These are phyloP conservation scores for Phalacrocorax carbo DNA, from an alignment of 2,113 vertebrate genomes.

Conservation along the genomic window DNA sequence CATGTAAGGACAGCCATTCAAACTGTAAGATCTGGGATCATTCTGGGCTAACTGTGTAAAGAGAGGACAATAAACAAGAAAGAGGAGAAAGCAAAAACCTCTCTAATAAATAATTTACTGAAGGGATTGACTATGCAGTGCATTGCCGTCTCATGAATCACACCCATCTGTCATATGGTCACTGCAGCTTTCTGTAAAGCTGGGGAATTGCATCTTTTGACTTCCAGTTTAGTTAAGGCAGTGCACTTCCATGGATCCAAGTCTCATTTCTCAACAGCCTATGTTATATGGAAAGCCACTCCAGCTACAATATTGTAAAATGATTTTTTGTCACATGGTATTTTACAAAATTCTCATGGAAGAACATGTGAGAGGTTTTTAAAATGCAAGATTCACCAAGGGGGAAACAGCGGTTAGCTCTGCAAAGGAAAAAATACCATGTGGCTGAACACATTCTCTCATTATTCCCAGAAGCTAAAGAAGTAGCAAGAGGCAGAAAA, in stretches of 20 bases:
- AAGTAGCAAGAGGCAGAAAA: conserved; percentile 63
- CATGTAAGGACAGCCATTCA: background rate
- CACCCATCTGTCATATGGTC: background rate
- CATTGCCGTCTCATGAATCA: background rate
- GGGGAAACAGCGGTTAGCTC: background rate
- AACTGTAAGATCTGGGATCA: background rate
- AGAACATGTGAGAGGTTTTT: background rate
- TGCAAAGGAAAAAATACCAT: conserved; percentile 27
- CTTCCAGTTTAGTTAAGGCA: background rate
- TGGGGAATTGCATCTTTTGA: background rate
- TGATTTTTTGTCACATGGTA: background rate
- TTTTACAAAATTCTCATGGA: background rate
- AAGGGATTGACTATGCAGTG: background rate
- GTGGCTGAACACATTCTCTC: conserved; percentile 44
- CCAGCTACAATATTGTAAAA: background rate
- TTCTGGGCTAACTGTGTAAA: background rate
- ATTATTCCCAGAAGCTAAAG: conserved; percentile 65
- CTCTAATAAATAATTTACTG: background rate
- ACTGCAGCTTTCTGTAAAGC: background rate
- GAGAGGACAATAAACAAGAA: background rate
- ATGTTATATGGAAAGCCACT: background rate
- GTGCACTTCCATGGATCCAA: background rate
- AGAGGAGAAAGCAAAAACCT: background rate
- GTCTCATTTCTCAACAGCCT: background rate
- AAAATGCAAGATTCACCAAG: conserved; percentile 39